Evolutionary conservation across 2,113 vertebrate genomes (phyloP).

Genomic region (Syngnathus typhle): DNA sequence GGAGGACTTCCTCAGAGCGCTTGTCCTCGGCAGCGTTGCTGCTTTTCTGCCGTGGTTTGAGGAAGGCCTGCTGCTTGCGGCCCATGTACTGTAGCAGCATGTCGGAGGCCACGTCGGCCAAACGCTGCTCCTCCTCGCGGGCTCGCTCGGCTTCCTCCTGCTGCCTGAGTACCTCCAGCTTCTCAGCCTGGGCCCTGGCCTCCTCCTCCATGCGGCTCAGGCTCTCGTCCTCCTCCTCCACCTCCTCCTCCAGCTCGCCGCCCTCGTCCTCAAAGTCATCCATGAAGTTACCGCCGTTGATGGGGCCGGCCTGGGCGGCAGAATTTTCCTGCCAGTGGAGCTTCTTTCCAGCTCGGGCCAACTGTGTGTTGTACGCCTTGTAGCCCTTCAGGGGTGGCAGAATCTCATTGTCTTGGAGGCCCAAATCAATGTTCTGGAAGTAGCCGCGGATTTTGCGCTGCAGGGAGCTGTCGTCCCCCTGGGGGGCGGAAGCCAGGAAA

Average conservation of each 20-base stretch:
- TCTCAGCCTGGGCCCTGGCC: constrained; percentile 65
- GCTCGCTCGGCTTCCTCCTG: constrained; percentile 75
- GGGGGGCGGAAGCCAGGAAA: constrained; percentile 48
- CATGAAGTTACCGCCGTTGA: constrained; percentile 69
- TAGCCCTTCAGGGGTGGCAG: constrained; percentile 76
- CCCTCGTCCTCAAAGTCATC: constrained; percentile 71
- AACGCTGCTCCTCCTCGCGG: constrained; percentile 79
- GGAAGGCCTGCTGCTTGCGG: constrained; percentile 73
- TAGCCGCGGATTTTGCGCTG: constrained; percentile 68
- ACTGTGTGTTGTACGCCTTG: constrained; percentile 75
- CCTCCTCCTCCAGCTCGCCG: constrained; percentile 63
- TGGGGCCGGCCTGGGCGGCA: constrained; percentile 41
- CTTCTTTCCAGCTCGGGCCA: constrained; percentile 73
- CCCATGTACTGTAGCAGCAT: constrained; percentile 88
- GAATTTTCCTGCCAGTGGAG: constrained; percentile 71
- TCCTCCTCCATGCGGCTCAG: constrained; percentile 69
- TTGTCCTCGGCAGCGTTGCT: constrained; percentile 75
- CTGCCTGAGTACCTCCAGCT: constrained; percentile 70
- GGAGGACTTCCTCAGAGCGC: constrained; percentile 70
- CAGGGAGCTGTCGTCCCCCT: constrained; percentile 53
- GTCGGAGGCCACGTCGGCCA: constrained; percentile 85
- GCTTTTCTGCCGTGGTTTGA: constrained; percentile 69
- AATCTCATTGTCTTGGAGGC: constrained; percentile 76
- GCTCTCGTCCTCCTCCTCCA: constrained; percentile 68
- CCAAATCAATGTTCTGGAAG: constrained; percentile 74